Base-by-base conservation (phyloP, 2,113 vertebrate species). In the Ailurus styani region DNA sequence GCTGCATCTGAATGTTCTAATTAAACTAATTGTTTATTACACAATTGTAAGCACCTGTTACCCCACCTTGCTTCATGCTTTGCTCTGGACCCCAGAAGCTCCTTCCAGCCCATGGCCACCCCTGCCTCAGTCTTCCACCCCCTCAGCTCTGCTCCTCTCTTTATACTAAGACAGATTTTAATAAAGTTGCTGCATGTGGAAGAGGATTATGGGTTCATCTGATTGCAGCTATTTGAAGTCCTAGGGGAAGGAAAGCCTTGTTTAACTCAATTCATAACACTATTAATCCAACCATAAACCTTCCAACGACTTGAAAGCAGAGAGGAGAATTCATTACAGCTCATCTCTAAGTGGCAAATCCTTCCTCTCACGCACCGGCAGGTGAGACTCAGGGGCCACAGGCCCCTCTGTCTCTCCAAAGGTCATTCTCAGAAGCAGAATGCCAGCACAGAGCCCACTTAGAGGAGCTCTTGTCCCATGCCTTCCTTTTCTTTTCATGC, bases 101-200 rank as follows among this genome's bases (percentile, higher is more conserved):
- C 66, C 72, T 50, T 57, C 47, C 37, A 2, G 29, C 11, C 18
- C 9, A 3, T 5, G 4, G 84, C 31, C 15, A 31, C 42, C 10
- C 54, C 42, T 54, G 78, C 68, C 37, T 79, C 11, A 18, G 25
- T 34, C 78, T 15, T 29, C 31, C 4, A 0, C 21, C 6, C 37
- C n/a, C 52, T 55, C 37, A 14, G 20, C 31, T 57, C 54, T 2
- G 27, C 29, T 66, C 89, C 50, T 87, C 11, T 93, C 18, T 97
- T 97, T 93, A 87, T 79, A 90, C 84, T 45, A 54, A 97, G 89
- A 91, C 2, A 81, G 90, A 90, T 97, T 98, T 98, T 98, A 98
- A 97, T 97, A 97, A 98, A 97, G 93, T 98, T 98, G 86, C 96
- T 97, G 96, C 97, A 81, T 91, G 90, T 66, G 97, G 97, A 96